Evolutionary conservation across 2,888 invertebrate genomes (phyloP).

Genomic region (Zygaena filipendulae): DNA sequence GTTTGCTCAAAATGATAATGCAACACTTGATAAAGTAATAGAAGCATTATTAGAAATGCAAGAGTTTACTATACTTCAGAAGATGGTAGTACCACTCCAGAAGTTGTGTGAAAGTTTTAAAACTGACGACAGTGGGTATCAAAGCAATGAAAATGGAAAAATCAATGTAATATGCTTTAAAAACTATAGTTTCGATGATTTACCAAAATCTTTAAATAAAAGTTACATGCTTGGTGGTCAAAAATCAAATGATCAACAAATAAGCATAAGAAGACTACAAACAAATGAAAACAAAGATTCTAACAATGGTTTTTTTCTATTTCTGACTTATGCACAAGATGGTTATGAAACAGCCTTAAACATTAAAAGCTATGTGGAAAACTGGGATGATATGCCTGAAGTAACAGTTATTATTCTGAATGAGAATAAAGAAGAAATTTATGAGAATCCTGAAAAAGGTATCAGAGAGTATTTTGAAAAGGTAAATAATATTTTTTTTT

Average conservation of each 20-base stretch:
- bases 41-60: constrained; percentile 54
- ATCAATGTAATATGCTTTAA: constrained; percentile 42
- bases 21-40: constrained; percentile 64
- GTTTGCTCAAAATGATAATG: constrained; percentile 58
- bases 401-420: constrained; percentile 51
- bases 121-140: constrained; percentile 55
- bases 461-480: constrained; percentile 68
- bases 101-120: constrained; percentile 42
- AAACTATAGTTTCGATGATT: constrained; percentile 39
- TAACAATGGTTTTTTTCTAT: constrained; percentile 42
- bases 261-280: no score
- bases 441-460: constrained; percentile 63
- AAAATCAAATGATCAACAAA: constrained; percentile 33
- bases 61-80: constrained; percentile 62
- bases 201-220: constrained; percentile 50
- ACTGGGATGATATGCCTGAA: constrained; percentile 44
- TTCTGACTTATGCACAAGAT: constrained; percentile 66
- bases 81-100: constrained; percentile 46
- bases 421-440: constrained; percentile 57
- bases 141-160: constrained; percentile 34
- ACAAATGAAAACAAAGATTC: constrained; percentile 23
- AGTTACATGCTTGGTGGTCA: constrained; percentile 30
- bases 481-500: constrained; percentile 34
- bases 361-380: constrained; percentile 53
- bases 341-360: constrained; percentile 53